Evolutionary conservation across 2,113 vertebrate genomes (phyloP).

Genomic region (Apteryx owenii): DNA sequence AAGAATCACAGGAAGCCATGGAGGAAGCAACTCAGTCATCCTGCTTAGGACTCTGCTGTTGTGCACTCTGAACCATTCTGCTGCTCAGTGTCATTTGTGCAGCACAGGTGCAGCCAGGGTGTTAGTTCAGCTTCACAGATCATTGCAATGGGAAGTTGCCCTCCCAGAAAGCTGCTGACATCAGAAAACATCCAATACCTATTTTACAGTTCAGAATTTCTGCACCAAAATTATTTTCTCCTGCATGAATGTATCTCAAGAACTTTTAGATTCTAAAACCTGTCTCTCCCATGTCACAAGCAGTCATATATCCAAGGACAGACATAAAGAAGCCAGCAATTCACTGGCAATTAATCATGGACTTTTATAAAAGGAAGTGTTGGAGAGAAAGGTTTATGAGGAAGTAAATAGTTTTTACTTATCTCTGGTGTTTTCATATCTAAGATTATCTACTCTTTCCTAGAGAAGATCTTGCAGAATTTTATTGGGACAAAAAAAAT

Average conservation of each 20-base stretch:
- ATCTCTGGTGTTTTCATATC: not conserved
- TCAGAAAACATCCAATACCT: not conserved
- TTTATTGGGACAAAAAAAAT: not conserved
- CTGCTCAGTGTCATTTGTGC: not conserved
- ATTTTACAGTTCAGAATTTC: not conserved
- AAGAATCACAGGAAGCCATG: not conserved
- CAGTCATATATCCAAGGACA: not conserved
- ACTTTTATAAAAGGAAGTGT: not conserved
- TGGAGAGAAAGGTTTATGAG: too few species aligned
- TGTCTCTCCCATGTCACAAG: not conserved
- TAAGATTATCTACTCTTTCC: not conserved
- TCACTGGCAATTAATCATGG: not conserved
- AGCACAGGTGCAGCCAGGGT: not conserved
- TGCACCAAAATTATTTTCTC: not conserved
- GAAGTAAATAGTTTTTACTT: not conserved
- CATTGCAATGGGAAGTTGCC: not conserved
- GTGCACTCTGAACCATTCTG: not conserved
- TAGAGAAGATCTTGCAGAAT: not conserved
- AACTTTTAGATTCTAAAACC: not conserved
- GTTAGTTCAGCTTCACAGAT: not conserved
- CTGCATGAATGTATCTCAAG: not conserved
- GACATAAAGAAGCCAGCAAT: not conserved
- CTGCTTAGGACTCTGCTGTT: fast-evolving
- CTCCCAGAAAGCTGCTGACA: not conserved
- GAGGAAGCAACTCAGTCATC: fast-evolving